phyloP scores from a whole-genome alignment of 2,888 invertebrate genomes.

The Exephanes ischioxanthus region DNA sequence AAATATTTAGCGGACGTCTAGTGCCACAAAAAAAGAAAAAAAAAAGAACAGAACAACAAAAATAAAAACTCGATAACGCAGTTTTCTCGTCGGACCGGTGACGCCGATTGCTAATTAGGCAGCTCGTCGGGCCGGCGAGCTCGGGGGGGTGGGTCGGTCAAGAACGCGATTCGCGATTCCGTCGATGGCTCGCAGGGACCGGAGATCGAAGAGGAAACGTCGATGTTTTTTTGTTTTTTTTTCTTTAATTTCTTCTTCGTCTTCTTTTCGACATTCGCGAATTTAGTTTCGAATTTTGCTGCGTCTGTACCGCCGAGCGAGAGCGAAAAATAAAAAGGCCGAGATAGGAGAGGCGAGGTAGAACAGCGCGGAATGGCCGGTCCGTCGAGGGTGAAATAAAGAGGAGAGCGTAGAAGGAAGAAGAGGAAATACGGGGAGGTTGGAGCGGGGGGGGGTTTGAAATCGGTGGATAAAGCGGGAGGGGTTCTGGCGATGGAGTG shows the following conservation, averaged over 20 bases:
- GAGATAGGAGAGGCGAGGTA: constrained; percentile 58
- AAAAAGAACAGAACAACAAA: background rate
- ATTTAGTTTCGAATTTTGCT: constrained; percentile 40
- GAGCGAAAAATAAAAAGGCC: constrained; percentile 5
- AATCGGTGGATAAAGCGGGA: constrained; percentile 62
- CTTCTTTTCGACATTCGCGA: constrained; percentile 24
- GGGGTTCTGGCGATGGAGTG: constrained; percentile 26
- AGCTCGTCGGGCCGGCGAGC: constrained; percentile 22
- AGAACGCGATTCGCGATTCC: constrained; percentile 33
- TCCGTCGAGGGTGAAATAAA: constrained; percentile 58
- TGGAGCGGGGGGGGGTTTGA: constrained; percentile 7
- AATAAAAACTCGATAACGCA: background rate
- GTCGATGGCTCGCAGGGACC: constrained; percentile 27
- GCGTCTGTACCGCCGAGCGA: constrained; percentile 47
- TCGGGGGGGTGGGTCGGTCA: constrained; percentile 18
- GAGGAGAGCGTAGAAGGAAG: constrained; percentile 61
- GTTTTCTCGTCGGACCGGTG: background rate
- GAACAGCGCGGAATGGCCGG: constrained; percentile 58
- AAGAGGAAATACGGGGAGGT: constrained; percentile 49
- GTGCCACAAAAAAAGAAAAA: background rate
- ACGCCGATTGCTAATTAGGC: constrained; percentile 19
- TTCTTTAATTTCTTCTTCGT: constrained; percentile 18
- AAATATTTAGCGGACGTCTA: background rate
- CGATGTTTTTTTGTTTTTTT: constrained; percentile 5
- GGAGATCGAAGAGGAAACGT: constrained; percentile 54